Evolutionary conservation across 1,140 invertebrate genomes (phyloP).

Genomic region (Heterodera carotae): DNA sequence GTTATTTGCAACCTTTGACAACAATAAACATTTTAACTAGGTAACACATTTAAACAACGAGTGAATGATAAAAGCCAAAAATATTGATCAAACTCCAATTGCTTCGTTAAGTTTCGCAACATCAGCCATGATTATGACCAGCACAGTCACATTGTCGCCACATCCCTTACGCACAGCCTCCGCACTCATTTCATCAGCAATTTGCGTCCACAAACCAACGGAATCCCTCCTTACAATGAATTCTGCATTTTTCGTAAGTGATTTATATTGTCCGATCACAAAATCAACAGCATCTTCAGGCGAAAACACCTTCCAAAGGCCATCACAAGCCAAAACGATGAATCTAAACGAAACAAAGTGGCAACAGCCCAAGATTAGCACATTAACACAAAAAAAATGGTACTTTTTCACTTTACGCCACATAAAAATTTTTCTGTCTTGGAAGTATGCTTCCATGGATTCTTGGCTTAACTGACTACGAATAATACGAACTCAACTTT

Average conservation of each 20-base stretch:
- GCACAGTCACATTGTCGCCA: conserved; percentile 70
- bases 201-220: conserved; percentile 62
- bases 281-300: conserved; percentile 67
- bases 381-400: too few relatives aligned
- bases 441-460: too few relatives aligned
- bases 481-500: too few relatives aligned
- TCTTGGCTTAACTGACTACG: too few relatives aligned
- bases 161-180: conserved; percentile 68
- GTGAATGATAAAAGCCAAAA: too few relatives aligned
- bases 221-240: conserved; percentile 47
- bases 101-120: conserved; percentile 1
- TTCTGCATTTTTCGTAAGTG: conserved; percentile 1
- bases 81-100: not conserved
- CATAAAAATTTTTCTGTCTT: too few relatives aligned
- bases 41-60: too few relatives aligned
- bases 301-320: conserved; percentile 69
- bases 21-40: conserved; percentile 11
- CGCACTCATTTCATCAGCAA: conserved; percentile 66
- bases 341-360: conserved; percentile 65
- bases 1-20: too few relatives aligned
- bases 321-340: conserved; percentile 69
- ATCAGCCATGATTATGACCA: conserved; percentile 61
- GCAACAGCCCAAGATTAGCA: too few relatives aligned
- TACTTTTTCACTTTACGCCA: too few relatives aligned
- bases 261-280: conserved; percentile 54